These are phyloP conservation scores for Pediacus dermestoides DNA, from an alignment of 2,888 invertebrate genomes.

Conservation along the genomic window DNA sequence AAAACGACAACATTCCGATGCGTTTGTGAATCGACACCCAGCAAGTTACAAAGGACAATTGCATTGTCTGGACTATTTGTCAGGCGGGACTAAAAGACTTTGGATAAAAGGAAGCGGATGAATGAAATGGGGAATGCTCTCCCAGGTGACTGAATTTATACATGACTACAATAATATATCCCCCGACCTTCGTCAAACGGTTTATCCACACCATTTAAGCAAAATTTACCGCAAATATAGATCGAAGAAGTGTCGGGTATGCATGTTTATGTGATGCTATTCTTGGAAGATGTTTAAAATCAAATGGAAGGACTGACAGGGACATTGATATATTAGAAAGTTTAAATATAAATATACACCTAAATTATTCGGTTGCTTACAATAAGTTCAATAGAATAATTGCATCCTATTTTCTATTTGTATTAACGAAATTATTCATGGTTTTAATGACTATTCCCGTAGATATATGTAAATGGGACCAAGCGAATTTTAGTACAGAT, in stretches of 20 bases:
- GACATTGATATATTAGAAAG: no score
- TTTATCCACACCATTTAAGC: slow-evolving; percentile 26
- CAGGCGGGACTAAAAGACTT: slow-evolving; percentile 29
- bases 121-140: slow-evolving; percentile 28
- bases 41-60: slow-evolving; percentile 33
- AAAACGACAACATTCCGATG: slow-evolving; percentile 33
- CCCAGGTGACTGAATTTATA: slow-evolving; percentile 36
- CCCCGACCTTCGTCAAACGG: slow-evolving; percentile 28
- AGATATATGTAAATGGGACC: no score
- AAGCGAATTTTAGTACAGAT: no score
- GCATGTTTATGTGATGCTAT: slow-evolving; percentile 6
- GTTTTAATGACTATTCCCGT: no score
- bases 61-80: slow-evolving; percentile 43
- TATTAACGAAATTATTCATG: no score
- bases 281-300: no score
- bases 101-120: slow-evolving; percentile 33
- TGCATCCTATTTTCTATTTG: no score
- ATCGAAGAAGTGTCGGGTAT: slow-evolving; percentile 21
- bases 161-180: slow-evolving; percentile 25
- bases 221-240: slow-evolving; percentile 33
- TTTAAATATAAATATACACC: no score
- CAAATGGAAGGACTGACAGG: no score
- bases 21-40: slow-evolving; percentile 33
- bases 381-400: no score
- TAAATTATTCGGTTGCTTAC: no score